Conservation (phyloP, 2,113 vertebrate genomes). For the Petromus typicus region DNA sequence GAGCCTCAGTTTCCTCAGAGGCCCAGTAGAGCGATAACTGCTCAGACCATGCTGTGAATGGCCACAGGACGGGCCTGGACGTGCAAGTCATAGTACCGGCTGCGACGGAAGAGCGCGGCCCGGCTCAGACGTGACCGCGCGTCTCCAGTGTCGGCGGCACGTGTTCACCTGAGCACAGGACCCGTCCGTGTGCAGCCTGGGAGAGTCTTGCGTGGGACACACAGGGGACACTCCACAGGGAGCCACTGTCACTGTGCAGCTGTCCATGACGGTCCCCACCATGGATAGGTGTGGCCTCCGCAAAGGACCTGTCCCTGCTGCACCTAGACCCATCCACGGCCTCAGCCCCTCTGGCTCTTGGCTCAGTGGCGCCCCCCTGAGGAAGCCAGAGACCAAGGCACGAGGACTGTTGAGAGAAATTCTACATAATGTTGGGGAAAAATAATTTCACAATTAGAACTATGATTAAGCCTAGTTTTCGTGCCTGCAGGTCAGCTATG, state of each 20-base stretch:
- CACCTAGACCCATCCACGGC: background rate
- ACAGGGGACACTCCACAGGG: fast-evolving
- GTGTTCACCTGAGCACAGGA: fast-evolving
- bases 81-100: fast-evolving
- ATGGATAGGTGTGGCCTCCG: fast-evolving
- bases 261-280: fast-evolving
- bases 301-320: no score
- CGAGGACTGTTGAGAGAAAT: no score
- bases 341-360: fast-evolving
- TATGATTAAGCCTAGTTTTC: no score
- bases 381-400: background rate
- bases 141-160: background rate
- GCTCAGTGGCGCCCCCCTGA: fast-evolving
- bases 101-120: fast-evolving
- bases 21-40: fast-evolving
- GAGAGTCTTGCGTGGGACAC: fast-evolving
- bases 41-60: fast-evolving
- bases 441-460: no score
- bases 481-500: fast-evolving
- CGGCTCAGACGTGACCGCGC: background rate
- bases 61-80: fast-evolving
- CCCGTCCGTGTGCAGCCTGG: background rate
- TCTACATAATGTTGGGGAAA: no score
- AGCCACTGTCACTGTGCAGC: fast-evolving
- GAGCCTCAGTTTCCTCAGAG: background rate